phyloP scores from a whole-genome alignment of 2,888 invertebrate species.

The Nomada goodeniana region DNA sequence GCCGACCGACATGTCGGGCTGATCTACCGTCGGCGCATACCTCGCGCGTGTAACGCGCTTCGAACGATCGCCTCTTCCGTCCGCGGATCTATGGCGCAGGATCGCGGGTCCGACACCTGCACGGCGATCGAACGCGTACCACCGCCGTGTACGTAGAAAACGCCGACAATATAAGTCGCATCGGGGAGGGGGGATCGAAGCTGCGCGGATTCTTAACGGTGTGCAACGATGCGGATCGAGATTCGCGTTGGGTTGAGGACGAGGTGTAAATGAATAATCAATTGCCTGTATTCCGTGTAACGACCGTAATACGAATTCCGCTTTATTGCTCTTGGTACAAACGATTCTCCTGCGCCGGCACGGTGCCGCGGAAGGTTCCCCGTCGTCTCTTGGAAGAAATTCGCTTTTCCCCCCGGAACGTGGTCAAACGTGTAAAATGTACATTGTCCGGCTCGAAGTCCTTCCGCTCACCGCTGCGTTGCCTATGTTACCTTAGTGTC shows the following conservation, averaged over 20 bases:
- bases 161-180: too few species aligned
- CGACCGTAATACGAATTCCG: slow-evolving; percentile 6
- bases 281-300: neutral
- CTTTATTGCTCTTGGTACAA: slow-evolving; percentile 52
- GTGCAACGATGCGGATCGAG: neutral
- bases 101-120: too few species aligned
- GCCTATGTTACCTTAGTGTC: neutral
- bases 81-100: too few species aligned
- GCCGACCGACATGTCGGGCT: slow-evolving; percentile 28
- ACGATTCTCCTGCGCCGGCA: slow-evolving; percentile 16
- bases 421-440: too few species aligned
- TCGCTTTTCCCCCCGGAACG: too few species aligned
- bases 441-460: too few species aligned
- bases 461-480: neutral
- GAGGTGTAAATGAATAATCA: slow-evolving; percentile 18
- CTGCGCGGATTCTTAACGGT: too few species aligned
- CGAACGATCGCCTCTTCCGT: too few species aligned
- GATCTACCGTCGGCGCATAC: slow-evolving; percentile 15
- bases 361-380: neutral
- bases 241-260: slow-evolving; percentile 10
- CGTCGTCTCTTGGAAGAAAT: too few species aligned
- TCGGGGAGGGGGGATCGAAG: too few species aligned
- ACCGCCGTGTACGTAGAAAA: too few species aligned
- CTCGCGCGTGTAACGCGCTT: neutral
- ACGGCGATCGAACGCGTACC: neutral